Evolutionary conservation across 1,140 invertebrate species (phyloP).

Genomic region (Coelopa frigida): DNA sequence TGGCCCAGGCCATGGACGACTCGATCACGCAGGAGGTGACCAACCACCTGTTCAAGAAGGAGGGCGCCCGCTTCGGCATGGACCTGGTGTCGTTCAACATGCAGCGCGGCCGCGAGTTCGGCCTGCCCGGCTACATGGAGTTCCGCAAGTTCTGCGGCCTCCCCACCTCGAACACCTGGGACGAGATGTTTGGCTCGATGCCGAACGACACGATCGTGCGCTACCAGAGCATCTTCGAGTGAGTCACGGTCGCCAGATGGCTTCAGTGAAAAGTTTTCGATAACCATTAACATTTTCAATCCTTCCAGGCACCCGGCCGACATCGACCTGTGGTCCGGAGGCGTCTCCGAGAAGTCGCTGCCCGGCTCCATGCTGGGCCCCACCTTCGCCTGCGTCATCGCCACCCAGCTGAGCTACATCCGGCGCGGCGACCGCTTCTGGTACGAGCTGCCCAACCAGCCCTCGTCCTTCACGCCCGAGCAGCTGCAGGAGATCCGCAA

Average conservation of each 20-base stretch:
- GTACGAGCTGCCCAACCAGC: slow-evolving; percentile 89
- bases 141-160: slow-evolving; percentile 87
- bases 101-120: slow-evolving; percentile 87
- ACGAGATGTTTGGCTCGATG: slow-evolving; percentile 81
- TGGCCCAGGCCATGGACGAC: slow-evolving; percentile 91
- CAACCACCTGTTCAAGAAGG: slow-evolving; percentile 86
- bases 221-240: slow-evolving; percentile 70
- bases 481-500: slow-evolving; percentile 89
- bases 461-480: slow-evolving; percentile 82
- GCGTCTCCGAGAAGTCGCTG: slow-evolving; percentile 80
- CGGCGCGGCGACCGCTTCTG: slow-evolving; percentile 91
- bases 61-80: slow-evolving; percentile 75
- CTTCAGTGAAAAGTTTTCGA: background rate
- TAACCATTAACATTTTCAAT: slow-evolving; percentile 1
- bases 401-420: slow-evolving; percentile 89
- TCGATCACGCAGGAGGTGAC: slow-evolving; percentile 89
- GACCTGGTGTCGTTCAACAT: slow-evolving; percentile 93
- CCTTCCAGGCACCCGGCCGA: slow-evolving; percentile 65
- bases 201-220: slow-evolving; percentile 77
- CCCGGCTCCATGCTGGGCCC: slow-evolving; percentile 87
- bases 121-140: slow-evolving; percentile 86
- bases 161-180: slow-evolving; percentile 69
- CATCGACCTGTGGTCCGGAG: slow-evolving; percentile 88
- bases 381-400: slow-evolving; percentile 93
- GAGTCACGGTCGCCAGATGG: slow-evolving; percentile 28